Percentiles rank a stretch among this genome's conserved stretches.
phyloP scores from a whole-genome alignment of 2,797 vertebrate species.

The Gymnocypris eckloni region DNA sequence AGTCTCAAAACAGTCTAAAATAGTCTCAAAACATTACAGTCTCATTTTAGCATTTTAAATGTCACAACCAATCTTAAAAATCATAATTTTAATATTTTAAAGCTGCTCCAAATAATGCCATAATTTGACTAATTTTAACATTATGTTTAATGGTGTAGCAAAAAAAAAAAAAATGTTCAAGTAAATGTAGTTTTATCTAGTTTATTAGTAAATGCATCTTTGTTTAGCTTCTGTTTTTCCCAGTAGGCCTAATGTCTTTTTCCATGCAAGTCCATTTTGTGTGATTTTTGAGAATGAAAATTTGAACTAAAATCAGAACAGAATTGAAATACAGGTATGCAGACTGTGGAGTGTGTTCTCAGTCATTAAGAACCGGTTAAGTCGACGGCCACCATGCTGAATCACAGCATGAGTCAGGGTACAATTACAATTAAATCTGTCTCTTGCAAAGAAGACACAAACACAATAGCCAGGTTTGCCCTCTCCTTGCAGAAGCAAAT shows the following conservation, averaged over 20 bases:
- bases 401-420: background rate
- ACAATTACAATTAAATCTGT: constrained; percentile 22
- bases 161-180: too few relatives aligned
- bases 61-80: background rate
- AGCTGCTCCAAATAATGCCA: background rate
- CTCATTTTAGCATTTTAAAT: too few relatives aligned
- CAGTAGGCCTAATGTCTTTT: background rate
- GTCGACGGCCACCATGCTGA: background rate
- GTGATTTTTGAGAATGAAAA: background rate
- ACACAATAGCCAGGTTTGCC: constrained; percentile 30
- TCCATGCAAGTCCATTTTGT: background rate
- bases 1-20: too few relatives aligned
- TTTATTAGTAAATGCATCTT: background rate
- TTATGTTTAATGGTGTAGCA: too few relatives aligned
- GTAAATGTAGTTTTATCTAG: too few relatives aligned
- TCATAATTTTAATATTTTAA: too few relatives aligned
- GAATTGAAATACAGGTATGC: background rate
- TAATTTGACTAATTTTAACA: background rate
- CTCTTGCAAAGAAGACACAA: constrained; percentile 6
- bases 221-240: background rate
- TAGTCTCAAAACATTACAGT: too few relatives aligned
- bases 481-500: constrained; percentile 19
- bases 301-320: background rate
- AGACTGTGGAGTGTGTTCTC: background rate
- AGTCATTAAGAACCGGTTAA: background rate